phyloP scores from a whole-genome alignment of 2,113 vertebrate genomes.

The Gopherus flavomarginatus region DNA sequence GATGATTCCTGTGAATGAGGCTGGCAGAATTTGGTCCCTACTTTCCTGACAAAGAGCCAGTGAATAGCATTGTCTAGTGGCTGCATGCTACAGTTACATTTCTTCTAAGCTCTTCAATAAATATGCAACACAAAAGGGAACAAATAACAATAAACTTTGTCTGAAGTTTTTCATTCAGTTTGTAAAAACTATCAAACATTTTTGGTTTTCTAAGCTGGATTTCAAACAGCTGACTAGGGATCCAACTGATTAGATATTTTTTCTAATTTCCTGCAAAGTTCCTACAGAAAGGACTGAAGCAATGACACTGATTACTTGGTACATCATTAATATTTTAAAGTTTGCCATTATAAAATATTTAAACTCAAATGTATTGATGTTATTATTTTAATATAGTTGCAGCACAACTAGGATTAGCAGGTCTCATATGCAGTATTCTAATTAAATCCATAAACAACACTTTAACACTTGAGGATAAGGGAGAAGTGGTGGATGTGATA shows the following conservation, averaged over 20 bases:
- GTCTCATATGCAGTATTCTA: conserved; percentile 75
- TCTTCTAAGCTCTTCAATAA: background rate
- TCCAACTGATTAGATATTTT: background rate
- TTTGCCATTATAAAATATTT: conserved; percentile 82
- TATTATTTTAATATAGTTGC: conserved; percentile 73
- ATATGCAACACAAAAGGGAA: conserved; percentile 14
- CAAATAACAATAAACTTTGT: conserved; percentile 17
- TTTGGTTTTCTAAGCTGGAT: conserved; percentile 23
- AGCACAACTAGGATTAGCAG: conserved; percentile 73
- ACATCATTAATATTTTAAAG: conserved; percentile 82
- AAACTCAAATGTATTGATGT: conserved; percentile 81
- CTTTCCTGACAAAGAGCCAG: no score
- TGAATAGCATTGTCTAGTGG: background rate
- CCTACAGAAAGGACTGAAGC: conserved; percentile 30
- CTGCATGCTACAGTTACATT: background rate
- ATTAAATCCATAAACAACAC: conserved; percentile 86
- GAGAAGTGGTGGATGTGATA: no score
- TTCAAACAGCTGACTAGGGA: background rate
- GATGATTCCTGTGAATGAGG: background rate
- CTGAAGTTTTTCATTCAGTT: background rate
- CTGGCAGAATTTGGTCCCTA: background rate
- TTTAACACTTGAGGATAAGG: background rate
- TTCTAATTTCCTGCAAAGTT: conserved; percentile 26
- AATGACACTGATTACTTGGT: conserved; percentile 70
- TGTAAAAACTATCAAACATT: fast-evolving